These are phyloP conservation scores for Meloidogyne hapla DNA, from an alignment of 1,140 invertebrate species.

Conservation along the genomic window DNA sequence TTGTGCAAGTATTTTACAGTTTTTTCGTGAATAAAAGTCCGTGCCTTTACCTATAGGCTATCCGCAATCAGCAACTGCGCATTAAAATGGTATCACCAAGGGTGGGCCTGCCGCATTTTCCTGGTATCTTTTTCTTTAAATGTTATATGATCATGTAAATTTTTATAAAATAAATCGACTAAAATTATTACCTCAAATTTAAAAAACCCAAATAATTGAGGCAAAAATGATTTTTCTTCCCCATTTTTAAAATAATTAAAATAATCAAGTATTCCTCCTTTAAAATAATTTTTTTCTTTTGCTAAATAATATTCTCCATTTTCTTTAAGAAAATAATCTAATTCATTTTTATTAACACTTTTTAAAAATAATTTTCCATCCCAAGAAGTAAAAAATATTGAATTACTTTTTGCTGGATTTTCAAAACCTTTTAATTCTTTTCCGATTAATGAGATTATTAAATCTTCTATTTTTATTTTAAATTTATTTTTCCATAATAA, in stretches of 20 bases:
- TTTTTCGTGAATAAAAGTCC: too few species aligned
- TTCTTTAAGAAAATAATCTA: background rate
- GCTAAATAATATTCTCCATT: background rate
- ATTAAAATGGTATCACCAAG: too few species aligned
- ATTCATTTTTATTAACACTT: background rate
- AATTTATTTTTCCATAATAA: background rate
- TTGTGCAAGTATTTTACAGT: too few species aligned
- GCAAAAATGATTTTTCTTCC: background rate
- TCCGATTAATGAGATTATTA: background rate
- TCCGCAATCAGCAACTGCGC: too few species aligned
- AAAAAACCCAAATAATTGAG: conserved; percentile 3
- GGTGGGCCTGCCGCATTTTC: too few species aligned
- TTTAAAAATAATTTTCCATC: background rate
- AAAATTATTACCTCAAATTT: background rate
- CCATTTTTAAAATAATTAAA: conserved; percentile 3
- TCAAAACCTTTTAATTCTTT: background rate
- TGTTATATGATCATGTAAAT: too few species aligned
- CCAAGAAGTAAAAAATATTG: background rate
- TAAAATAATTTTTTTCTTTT: background rate
- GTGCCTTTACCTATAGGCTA: too few species aligned
- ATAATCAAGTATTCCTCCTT: background rate
- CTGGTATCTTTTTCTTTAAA: too few species aligned
- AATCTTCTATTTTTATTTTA: background rate
- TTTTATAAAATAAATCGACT: background rate
- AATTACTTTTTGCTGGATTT: background rate